phyloP scores from a whole-genome alignment of 1,140 invertebrate genomes.

The Harpegnathos saltator region DNA sequence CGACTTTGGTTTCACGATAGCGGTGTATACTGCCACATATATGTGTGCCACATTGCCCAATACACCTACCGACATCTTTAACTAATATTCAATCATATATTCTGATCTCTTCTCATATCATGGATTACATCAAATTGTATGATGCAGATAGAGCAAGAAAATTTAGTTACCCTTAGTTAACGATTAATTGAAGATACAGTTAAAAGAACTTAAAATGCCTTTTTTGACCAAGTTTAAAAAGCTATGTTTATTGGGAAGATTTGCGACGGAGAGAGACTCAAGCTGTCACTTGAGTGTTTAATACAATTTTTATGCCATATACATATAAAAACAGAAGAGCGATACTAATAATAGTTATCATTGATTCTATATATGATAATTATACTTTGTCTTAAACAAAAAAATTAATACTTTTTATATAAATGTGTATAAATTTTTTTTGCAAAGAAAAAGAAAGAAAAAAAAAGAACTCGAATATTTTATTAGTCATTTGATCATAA shows the following conservation, averaged over 20 bases:
- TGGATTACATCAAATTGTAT: too few relatives aligned
- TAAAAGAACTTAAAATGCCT: background rate
- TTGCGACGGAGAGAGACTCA: constrained; percentile 23
- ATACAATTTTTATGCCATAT: background rate
- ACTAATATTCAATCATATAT: background rate
- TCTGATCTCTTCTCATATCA: background rate
- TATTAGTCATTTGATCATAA: background rate
- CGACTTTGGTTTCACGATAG: background rate
- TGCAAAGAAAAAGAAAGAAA: too few relatives aligned
- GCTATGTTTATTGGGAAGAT: background rate
- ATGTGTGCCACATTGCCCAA: background rate
- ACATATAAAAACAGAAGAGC: background rate
- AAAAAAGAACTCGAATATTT: too few relatives aligned
- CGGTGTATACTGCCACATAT: constrained; percentile 9
- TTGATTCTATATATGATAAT: too few relatives aligned
- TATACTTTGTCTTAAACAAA: too few relatives aligned
- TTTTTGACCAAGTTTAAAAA: constrained; percentile 7
- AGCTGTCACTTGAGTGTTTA: background rate
- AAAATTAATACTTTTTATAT: too few relatives aligned
- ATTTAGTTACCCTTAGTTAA: background rate
- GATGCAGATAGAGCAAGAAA: background rate
- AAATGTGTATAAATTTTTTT: too few relatives aligned
- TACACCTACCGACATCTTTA: background rate
- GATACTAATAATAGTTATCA: background rate
- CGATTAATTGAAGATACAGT: background rate